Percentiles rank a stretch among this genome's conserved stretches.
Evolutionary conservation across 2,888 invertebrate species (phyloP).

Genomic region (Pseudolycoriella hygida): DNA sequence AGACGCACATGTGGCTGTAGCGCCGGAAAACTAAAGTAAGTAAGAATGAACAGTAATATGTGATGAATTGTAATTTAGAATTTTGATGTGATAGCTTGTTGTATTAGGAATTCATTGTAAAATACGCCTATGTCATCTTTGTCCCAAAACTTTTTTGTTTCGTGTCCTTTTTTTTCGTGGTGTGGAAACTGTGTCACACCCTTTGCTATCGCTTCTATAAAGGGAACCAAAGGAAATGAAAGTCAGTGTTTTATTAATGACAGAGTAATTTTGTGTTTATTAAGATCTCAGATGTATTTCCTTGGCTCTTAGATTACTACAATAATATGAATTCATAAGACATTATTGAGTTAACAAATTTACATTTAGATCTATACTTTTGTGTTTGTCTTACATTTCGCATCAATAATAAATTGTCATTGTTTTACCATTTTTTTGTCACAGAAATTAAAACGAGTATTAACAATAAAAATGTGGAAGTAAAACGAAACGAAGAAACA

Average conservation of each 20-base stretch:
- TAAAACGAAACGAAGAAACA: no score
- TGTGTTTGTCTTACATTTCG: background rate
- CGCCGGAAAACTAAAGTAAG: no score
- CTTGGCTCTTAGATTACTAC: constrained; percentile 3
- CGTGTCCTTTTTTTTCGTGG: no score
- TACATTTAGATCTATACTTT: constrained; percentile 1
- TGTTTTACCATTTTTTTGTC: background rate
- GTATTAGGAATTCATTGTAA: no score
- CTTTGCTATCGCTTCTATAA: no score
- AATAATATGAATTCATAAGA: constrained; percentile 5
- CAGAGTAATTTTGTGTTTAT: constrained; percentile 2
- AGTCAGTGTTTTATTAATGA: constrained; percentile 1
- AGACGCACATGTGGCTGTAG: no score
- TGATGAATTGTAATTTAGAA: no score
- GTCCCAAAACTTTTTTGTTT: no score
- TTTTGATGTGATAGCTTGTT: no score
- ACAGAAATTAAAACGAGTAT: background rate
- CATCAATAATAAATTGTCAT: background rate
- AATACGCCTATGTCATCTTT: no score
- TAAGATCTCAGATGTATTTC: background rate
- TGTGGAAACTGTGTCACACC: no score
- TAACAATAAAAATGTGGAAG: background rate
- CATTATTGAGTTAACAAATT: constrained; percentile 5
- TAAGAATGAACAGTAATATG: no score
- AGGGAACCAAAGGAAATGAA: background rate